phyloP scores from a whole-genome alignment of 1,140 invertebrate species.

The Monomorium pharaonis region DNA sequence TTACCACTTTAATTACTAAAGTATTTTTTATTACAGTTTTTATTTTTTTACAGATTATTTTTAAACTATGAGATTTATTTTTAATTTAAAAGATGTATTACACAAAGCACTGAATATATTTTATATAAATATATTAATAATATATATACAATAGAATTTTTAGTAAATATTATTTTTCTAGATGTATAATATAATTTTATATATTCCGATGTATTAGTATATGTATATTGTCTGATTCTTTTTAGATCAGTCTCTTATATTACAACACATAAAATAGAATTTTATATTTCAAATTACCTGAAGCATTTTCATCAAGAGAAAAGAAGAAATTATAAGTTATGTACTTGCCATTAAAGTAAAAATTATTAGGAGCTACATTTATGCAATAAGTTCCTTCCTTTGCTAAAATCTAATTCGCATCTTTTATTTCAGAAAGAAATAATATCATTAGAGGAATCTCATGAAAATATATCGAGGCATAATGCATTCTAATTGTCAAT shows the following conservation, averaged over 20 bases:
- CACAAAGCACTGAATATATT: neutral
- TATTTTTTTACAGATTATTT: neutral
- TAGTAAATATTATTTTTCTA: no score
- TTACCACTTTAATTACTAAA: no score
- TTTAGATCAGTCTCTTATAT: neutral
- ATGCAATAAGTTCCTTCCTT: neutral
- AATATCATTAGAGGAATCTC: neutral
- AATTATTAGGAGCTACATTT: neutral
- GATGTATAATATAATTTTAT: neutral
- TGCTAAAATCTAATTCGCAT: neutral
- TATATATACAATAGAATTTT: neutral
- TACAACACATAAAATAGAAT: neutral
- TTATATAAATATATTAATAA: neutral
- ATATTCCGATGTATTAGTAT: neutral
- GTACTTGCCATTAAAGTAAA: neutral
- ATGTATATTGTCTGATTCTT: neutral
- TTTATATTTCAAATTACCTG: neutral
- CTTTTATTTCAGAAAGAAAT: conserved; percentile 1
- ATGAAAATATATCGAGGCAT: neutral
- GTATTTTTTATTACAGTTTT: no score
- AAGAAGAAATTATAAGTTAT: neutral
- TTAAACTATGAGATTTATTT: neutral
- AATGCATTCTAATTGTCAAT: conserved; percentile 31
- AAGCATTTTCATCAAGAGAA: neutral
- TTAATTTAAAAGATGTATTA: neutral